Evolutionary conservation across 2,113 vertebrate species (phyloP).

Genomic region (Cyphomyrus discorhynchus): DNA sequence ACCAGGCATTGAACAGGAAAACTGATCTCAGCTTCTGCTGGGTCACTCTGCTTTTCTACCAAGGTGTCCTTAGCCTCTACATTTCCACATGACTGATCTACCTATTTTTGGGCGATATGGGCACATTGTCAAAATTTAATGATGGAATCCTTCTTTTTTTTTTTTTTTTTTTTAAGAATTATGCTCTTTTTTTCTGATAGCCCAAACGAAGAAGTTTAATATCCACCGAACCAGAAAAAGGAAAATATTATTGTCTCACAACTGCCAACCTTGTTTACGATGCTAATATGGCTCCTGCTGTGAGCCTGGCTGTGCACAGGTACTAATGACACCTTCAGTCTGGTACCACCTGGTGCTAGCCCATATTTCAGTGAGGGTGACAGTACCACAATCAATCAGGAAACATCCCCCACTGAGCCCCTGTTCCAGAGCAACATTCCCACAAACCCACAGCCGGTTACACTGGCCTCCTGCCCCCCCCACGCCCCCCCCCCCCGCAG

Average conservation of each 20-base stretch:
- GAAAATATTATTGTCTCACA: constrained; percentile 11
- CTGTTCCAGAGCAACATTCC: constrained; percentile 21
- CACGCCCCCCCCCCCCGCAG: background rate
- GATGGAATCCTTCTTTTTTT: background rate
- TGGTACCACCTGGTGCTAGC: constrained; percentile 29
- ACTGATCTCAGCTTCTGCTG: background rate
- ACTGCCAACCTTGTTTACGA: constrained; percentile 23
- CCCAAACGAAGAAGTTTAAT: constrained; percentile 9
- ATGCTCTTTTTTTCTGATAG: background rate
- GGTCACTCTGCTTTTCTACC: background rate
- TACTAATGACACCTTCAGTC: constrained; percentile 25
- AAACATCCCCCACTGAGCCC: constrained; percentile 21
- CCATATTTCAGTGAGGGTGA: constrained; percentile 28
- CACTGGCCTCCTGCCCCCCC: background rate
- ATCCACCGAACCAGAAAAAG: background rate
- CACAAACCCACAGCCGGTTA: background rate
- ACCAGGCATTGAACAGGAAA: background rate
- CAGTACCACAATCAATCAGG: constrained; percentile 30
- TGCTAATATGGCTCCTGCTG: constrained; percentile 21
- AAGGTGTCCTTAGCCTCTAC: background rate
- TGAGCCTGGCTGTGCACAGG: constrained; percentile 8
- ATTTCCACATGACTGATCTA: background rate
- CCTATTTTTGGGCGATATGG: background rate
- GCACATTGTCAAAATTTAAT: background rate
- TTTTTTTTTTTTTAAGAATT: background rate